These are phyloP conservation scores for Heptranchias perlo DNA, from an alignment of 2,113 vertebrate species.

Conservation along the genomic window DNA sequence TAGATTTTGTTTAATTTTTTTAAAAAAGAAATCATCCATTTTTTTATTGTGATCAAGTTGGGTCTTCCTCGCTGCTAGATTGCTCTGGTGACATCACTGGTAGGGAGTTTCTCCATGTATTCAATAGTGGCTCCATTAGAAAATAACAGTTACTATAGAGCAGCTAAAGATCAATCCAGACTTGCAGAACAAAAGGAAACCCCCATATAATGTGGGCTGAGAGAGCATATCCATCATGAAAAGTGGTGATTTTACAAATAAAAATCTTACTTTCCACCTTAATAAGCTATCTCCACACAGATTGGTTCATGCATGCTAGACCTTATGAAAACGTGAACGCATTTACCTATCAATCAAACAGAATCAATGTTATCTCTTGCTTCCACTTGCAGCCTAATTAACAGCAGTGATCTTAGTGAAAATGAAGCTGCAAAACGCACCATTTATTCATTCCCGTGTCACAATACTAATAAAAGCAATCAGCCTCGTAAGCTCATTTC, in stretches of 20 bases:
- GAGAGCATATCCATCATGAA: background rate
- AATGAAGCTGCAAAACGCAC: constrained; percentile 1
- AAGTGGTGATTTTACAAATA: background rate
- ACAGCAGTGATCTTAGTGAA: background rate
- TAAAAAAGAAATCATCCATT: background rate
- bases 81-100: background rate
- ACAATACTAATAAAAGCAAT: background rate
- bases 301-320: background rate
- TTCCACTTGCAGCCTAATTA: background rate
- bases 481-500: background rate
- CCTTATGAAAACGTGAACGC: background rate
- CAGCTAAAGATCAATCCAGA: background rate
- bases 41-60: background rate
- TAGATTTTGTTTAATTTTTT: background rate
- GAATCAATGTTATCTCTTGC: background rate
- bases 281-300: background rate
- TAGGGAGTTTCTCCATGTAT: background rate
- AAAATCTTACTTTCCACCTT: background rate
- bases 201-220: no score
- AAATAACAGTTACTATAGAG: background rate
- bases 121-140: background rate
- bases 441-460: background rate
- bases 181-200: background rate
- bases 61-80: background rate
- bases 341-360: constrained; percentile 13